A percentile compares a stretch with the other conserved stretches of the same genome.
These are phyloP conservation scores for Tympanoctomys barrerae DNA, from an alignment of 2,797 vertebrate genomes.

Conservation along the genomic window DNA sequence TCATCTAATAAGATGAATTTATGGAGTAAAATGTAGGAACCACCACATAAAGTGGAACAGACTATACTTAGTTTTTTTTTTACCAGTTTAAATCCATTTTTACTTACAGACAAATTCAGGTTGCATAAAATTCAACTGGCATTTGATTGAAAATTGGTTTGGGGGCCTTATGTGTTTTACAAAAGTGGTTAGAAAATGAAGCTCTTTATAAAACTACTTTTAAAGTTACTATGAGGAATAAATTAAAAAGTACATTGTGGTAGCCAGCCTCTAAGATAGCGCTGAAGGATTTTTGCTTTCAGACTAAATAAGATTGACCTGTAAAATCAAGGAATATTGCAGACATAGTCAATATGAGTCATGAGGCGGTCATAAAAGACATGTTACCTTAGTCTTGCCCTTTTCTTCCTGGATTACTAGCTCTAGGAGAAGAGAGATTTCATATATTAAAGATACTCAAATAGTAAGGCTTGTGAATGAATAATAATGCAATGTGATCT, in stretches of 20 bases:
- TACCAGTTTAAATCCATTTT: conserved; percentile 46
- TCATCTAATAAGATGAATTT: conserved; percentile 34
- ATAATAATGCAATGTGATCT: neutral
- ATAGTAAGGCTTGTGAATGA: neutral
- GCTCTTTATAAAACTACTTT: neutral
- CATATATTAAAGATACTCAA: neutral
- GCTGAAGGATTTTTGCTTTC: neutral
- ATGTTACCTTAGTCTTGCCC: neutral
- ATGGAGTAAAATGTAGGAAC: conserved; percentile 57
- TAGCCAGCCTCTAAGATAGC: neutral
- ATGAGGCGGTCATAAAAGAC: neutral
- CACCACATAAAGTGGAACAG: neutral
- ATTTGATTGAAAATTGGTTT: conserved; percentile 22
- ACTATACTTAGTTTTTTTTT: conserved; percentile 43
- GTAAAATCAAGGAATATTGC: neutral
- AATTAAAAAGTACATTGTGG: neutral
- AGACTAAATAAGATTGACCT: conserved; percentile 34
- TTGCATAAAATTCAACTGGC: neutral
- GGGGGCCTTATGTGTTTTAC: conserved; percentile 16
- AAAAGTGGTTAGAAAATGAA: neutral
- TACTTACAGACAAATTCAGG: conserved; percentile 35
- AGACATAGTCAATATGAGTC: conserved; percentile 34
- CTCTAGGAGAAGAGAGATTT: neutral
- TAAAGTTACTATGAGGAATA: conserved; percentile 27
- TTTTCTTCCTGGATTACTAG: neutral